phyloP scores from a whole-genome alignment of 2,797 vertebrate genomes.

The Myripristis jacobus region DNA sequence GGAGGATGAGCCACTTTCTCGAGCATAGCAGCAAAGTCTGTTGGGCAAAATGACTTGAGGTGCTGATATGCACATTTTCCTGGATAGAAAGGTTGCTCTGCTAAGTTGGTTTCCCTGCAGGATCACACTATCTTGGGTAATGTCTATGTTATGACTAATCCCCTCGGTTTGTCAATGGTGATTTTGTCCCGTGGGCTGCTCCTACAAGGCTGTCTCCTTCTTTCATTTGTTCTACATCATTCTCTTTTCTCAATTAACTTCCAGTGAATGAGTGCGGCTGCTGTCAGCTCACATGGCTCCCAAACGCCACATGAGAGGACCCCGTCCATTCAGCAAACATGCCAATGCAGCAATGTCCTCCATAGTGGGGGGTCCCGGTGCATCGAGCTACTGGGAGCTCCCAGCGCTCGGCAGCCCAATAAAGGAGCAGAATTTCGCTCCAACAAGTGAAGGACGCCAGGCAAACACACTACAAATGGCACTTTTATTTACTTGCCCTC shows the following conservation, averaged over 20 bases:
- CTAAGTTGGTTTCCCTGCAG: slow-evolving; percentile 50
- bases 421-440: slow-evolving; percentile 68
- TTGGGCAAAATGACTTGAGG: not conserved
- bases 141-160: slow-evolving; percentile 57
- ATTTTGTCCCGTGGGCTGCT: slow-evolving; percentile 50
- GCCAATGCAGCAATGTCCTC: slow-evolving; percentile 20
- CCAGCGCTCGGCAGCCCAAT: slow-evolving; percentile 56
- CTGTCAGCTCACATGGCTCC: slow-evolving; percentile 73
- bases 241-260: slow-evolving; percentile 57
- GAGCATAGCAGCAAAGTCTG: slow-evolving; percentile 16
- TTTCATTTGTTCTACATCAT: slow-evolving; percentile 50
- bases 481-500: slow-evolving; percentile 79
- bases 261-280: slow-evolving; percentile 60
- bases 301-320: slow-evolving; percentile 49
- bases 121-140: slow-evolving; percentile 38
- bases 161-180: slow-evolving; percentile 60
- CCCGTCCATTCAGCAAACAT: slow-evolving; percentile 69
- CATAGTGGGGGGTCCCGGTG: slow-evolving; percentile 39
- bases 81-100: slow-evolving; percentile 12
- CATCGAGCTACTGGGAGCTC: slow-evolving; percentile 32
- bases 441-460: slow-evolving; percentile 64
- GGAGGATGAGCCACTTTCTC: slow-evolving; percentile 33
- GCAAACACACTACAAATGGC: slow-evolving; percentile 80
- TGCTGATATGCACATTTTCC: not conserved
- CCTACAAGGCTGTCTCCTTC: slow-evolving; percentile 59